Evolutionary conservation across 2,888 invertebrate genomes (phyloP), one percentile per base, ranked within the genome.

Genomic region (Aspidapion aeneum): DNA sequence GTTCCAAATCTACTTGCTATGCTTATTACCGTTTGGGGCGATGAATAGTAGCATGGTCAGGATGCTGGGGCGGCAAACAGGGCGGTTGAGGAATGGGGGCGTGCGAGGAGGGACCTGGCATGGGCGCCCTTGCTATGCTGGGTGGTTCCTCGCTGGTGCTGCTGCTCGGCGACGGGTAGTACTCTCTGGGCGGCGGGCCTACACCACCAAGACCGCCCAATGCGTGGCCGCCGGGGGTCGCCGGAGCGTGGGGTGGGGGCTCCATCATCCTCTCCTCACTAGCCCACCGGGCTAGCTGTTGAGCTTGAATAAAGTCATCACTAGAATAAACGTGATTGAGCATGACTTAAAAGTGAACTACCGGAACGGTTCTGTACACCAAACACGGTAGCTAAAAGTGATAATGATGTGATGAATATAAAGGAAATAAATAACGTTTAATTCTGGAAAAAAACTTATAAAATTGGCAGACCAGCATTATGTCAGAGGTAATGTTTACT

Each of bases 281-380:
- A 87, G 91, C 93, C 91, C 93, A 93, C 87, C 91, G 92, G 90
- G 90, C 93, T 91, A 91, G 88, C 90, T 90, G 93, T 90, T 92
- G 93, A 91, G 93, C 93, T 92, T 93, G 92, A 92, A 93, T 91
- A 92, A 93, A 93, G 89, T 92, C 92, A 92, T 92, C 93, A 92
- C 93, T 93, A 92, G 89, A 92, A 92, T 35, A 35, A 35, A 35
- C 35, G 35, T 91, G 90, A 7, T 35, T 7, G 3, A 35, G 35
- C 12, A 35, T 35, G 35, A 35, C 35, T n/a, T n/a, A 50, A 64
- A 63, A 61, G 61, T 55, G 58, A 61, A 52, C 65, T 67, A 65
- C 67, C 67, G 64, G 52, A 55, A 35, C 35, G 35, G 35, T 35
- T 35, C 35, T 3, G 35, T 35, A 35, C 35, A 35, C 18, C 21